Evolutionary conservation across 2,113 vertebrate species (phyloP).

Genomic region (human (Homo sapiens)): GRCh38 chr4:182569501-182570000

Average conservation of each 20-base stretch:
- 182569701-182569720: background rate
- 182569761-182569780: background rate
- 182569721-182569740: background rate
- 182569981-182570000: background rate
- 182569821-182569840: background rate
- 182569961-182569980: background rate
- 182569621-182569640: background rate
- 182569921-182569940: background rate
- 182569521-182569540: no score
- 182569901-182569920: background rate
- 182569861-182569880: background rate
- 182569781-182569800: background rate
- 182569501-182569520: no score
- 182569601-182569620: background rate
- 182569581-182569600: background rate
- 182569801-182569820: background rate
- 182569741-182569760: rapidly evolving
- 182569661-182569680: background rate
- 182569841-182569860: background rate
- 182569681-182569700: background rate
- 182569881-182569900: background rate
- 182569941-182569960: background rate
- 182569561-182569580: no score
- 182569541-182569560: no score
- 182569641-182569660: background rate